Conservation (phyloP, 1,140 invertebrate genomes). For the Hyphantria cunea region DNA sequence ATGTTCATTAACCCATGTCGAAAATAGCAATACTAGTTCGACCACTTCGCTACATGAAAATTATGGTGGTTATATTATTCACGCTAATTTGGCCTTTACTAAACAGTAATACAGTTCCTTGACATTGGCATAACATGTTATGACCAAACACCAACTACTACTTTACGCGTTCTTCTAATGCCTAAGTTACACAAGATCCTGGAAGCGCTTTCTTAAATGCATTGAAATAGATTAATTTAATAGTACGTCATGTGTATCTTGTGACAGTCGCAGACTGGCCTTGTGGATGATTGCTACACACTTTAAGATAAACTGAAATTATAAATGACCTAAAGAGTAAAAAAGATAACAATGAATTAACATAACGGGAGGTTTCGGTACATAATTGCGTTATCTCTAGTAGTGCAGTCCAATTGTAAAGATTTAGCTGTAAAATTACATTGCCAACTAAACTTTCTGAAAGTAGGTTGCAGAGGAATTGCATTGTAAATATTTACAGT, state of each 20-base stretch:
- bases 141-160: constrained; percentile 11
- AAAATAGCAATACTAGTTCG: constrained; percentile 14
- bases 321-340: too few relatives aligned
- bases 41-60: constrained; percentile 19
- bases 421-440: too few relatives aligned
- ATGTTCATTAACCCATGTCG: constrained; percentile 22
- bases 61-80: constrained; percentile 6
- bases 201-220: not conserved
- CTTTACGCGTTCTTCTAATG: not conserved
- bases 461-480: too few relatives aligned
- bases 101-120: constrained; percentile 21
- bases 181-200: not conserved
- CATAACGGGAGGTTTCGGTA: not conserved
- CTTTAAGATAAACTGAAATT: not conserved
- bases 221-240: not conserved
- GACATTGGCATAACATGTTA: constrained; percentile 14
- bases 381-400: too few relatives aligned
- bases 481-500: not conserved
- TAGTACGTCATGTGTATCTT: not conserved
- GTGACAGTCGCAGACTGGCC: not conserved
- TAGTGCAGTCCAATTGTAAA: too few relatives aligned
- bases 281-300: not conserved
- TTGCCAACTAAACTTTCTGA: too few relatives aligned
- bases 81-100: constrained; percentile 20
- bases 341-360: not conserved